Conservation (phyloP, 2,888 invertebrate species). For the Embidobia sp. region DNA sequence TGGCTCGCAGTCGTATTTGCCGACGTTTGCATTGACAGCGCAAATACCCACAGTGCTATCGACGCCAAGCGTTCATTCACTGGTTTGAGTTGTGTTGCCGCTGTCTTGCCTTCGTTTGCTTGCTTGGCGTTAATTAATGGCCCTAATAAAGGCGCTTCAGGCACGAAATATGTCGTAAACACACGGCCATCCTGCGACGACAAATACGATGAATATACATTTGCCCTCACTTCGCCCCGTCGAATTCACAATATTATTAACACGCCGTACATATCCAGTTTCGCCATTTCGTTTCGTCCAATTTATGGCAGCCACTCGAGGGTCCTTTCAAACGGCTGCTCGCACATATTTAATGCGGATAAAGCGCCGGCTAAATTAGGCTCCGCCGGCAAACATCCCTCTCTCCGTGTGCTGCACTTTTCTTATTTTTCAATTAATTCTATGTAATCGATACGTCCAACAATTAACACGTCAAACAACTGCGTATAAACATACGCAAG, state of each 20-base stretch:
- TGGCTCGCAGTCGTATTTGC: constrained; percentile 34
- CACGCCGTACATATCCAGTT: constrained; percentile 18
- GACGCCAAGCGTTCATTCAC: constrained; percentile 58
- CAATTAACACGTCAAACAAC: too few species aligned
- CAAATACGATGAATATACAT: constrained; percentile 55
- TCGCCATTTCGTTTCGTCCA: constrained; percentile 24
- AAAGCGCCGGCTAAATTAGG: constrained; percentile 14
- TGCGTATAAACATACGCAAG: too few species aligned
- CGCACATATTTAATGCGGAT: constrained; percentile 35
- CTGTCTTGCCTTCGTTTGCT: constrained; percentile 62
- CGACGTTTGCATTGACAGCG: constrained; percentile 60
- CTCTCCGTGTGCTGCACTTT: too few species aligned
- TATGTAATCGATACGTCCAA: too few species aligned
- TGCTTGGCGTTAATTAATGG: constrained; percentile 62
- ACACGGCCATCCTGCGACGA: constrained; percentile 47
- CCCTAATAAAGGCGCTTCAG: constrained; percentile 58
- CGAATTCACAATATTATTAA: constrained; percentile 49
- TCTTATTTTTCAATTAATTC: too few species aligned
- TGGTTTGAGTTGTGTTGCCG: constrained; percentile 51
- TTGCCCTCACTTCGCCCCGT: constrained; percentile 21
- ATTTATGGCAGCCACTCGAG: constrained; percentile 15
- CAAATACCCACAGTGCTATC: constrained; percentile 55
- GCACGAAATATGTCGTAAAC: constrained; percentile 62
- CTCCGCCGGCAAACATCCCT: constrained; percentile 9
- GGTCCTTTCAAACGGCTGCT: constrained; percentile 11